Base-by-base conservation (phyloP, 2,797 vertebrate species). In the Anguilla pacifica region DNA sequence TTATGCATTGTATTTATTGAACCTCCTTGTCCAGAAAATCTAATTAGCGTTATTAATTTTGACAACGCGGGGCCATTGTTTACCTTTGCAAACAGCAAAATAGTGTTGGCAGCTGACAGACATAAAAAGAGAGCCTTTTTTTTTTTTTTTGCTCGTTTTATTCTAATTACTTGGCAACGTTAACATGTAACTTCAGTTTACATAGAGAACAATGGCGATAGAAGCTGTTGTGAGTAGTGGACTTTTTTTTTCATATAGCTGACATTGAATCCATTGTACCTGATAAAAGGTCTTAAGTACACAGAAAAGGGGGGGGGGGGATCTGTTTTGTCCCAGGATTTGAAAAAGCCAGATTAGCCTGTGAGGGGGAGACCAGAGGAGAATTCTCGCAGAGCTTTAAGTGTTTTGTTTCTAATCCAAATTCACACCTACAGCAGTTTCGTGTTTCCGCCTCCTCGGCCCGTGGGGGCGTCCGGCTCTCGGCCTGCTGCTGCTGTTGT, bases 401-500 rank as follows among this genome's bases (percentile, higher is more conserved):
- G 53, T 55, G 64, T 51, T 84, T 84, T 72, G 25, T 84, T 17
- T 74, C 55, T 55, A 59, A 64, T 83, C 81, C 64, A 72, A 46
- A 46, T 84, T 87, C 90, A 91, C 89, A 94, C 92, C 93, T 92
- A 90, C 93, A 91, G 87, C 49, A 6, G 51, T 89, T 93, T 86
- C 85, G 87, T 88, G 93, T 93, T 92, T 90, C 83, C 90, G 28
- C 86, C 49, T 72, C 74, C 25, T 74, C 85, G 86, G 93, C 88
- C 84, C 89, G 86, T 25, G 91, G 90, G 83, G 86, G 89, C 91
- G 88, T 93, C 92, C 91, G 84, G 89, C 92, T 91, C 91, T 91
- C 92, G 70, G 91, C 93, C 91, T 93, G 91, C 92, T 89, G 93
- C 90, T 94, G 92, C 31, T 31, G 31, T 0, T 93, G 90, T 84